phyloP scores from a whole-genome alignment of 2,797 vertebrate species.

The Crypturellus tataupa region DNA sequence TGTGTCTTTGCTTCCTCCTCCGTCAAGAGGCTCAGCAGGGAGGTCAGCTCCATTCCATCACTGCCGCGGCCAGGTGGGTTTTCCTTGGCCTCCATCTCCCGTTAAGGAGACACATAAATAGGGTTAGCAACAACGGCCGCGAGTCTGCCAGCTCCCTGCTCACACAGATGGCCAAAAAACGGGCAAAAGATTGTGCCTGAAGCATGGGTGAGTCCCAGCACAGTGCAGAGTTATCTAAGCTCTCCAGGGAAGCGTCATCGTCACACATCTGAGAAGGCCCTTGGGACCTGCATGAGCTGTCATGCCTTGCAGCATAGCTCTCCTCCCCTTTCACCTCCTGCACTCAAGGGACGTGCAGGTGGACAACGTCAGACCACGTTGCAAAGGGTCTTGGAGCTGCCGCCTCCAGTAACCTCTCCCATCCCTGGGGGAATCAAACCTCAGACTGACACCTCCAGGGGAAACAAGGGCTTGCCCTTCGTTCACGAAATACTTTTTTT shows the following conservation, averaged over 20 bases:
- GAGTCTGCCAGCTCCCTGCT: neutral
- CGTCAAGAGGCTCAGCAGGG: conserved; percentile 24
- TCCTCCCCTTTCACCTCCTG: neutral
- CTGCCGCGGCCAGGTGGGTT: conserved; percentile 25
- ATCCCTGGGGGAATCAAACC: neutral
- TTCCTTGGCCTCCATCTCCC: conserved; percentile 13
- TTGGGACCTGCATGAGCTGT: neutral
- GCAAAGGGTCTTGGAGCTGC: neutral
- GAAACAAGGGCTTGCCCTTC: neutral
- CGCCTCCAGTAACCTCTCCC: neutral
- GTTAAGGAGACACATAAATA: neutral
- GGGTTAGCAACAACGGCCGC: neutral
- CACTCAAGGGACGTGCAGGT: neutral
- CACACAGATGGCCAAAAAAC: neutral
- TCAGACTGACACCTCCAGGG: neutral
- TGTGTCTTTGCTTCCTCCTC: conserved; percentile 43
- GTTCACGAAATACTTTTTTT: neutral
- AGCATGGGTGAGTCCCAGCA: neutral
- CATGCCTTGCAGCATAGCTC: neutral
- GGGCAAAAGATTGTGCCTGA: neutral
- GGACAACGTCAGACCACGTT: neutral
- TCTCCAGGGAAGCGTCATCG: neutral
- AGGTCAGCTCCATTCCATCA: neutral
- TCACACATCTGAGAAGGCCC: neutral
- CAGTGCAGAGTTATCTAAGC: neutral